These are phyloP conservation scores for Ctenopoma multispine DNA, from an alignment of 2,797 vertebrate genomes.

Conservation along the genomic window DNA sequence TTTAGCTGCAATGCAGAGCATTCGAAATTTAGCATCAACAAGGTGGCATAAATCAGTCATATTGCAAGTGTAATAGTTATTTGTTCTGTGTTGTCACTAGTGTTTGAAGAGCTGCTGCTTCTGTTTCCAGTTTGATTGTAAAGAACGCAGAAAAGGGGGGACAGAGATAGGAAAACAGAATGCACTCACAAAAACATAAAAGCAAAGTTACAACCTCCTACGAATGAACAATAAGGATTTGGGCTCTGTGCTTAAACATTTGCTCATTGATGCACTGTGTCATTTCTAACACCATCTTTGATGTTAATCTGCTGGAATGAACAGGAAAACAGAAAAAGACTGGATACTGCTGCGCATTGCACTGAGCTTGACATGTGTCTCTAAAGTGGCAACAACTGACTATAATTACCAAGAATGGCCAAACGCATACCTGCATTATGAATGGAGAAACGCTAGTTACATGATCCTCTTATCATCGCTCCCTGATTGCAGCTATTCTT, in stretches of 20 bases:
- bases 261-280: constrained; percentile 51
- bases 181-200: constrained; percentile 13
- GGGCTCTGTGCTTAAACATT: constrained; percentile 22
- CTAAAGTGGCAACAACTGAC: constrained; percentile 46
- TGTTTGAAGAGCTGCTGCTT: constrained; percentile 21
- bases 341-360: constrained; percentile 50
- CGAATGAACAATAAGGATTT: constrained; percentile 53
- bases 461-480: constrained; percentile 33
- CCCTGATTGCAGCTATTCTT: constrained; percentile 22
- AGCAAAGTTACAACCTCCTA: constrained; percentile 26
- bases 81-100: constrained; percentile 11
- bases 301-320: constrained; percentile 80
- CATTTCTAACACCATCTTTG: constrained; percentile 58
- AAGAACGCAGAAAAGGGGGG: constrained; percentile 5
- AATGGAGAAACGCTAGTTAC: constrained; percentile 27
- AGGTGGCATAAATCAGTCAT: constrained; percentile 16
- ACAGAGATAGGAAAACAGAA: constrained; percentile 16
- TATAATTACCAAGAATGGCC: constrained; percentile 58
- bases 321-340: constrained; percentile 53
- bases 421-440: constrained; percentile 45
- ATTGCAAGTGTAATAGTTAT: not conserved
- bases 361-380: constrained; percentile 65
- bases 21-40: not conserved
- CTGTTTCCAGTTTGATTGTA: constrained; percentile 10
- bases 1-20: constrained; percentile 8